Evolutionary conservation across 2,113 vertebrate genomes (phyloP).

Genomic region (Myrmecobius fasciatus): DNA sequence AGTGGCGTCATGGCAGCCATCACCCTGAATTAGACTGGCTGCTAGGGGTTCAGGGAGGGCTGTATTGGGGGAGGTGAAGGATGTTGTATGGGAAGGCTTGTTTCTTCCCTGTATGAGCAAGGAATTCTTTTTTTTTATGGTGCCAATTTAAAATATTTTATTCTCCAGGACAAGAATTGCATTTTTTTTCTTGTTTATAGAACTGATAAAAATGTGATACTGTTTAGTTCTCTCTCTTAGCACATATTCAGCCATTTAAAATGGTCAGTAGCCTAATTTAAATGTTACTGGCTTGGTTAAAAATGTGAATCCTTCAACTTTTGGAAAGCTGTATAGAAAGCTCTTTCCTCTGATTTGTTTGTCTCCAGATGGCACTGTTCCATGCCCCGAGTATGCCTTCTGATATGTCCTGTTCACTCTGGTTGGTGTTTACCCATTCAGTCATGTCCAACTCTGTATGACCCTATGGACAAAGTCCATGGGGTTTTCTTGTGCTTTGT

Average conservation of each 20-base stretch:
- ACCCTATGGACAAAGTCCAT: no score
- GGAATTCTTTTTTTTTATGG: not conserved
- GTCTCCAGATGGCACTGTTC: not conserved
- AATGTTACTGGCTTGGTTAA: not conserved
- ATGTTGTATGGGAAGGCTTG: not conserved
- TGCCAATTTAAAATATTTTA: not conserved
- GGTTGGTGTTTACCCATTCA: not conserved
- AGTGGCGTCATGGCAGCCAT: conserved; percentile 54
- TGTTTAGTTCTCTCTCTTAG: not conserved
- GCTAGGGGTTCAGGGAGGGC: not conserved
- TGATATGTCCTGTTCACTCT: not conserved
- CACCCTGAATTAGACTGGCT: conserved; percentile 9
- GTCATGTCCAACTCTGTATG: not conserved
- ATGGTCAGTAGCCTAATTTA: not conserved
- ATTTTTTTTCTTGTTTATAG: not conserved
- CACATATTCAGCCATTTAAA: not conserved
- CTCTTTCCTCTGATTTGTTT: not conserved
- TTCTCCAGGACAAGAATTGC: not conserved
- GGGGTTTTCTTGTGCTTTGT: not conserved
- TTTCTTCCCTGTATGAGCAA: not conserved
- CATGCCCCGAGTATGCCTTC: not conserved
- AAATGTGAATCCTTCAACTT: not conserved
- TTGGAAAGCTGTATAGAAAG: not conserved
- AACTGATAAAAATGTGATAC: not conserved
- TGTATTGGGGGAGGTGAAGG: not conserved